Percentiles rank a stretch among this genome's conserved stretches.
Evolutionary conservation across 2,113 vertebrate species (phyloP).

Genomic region (Arenaria interpres): DNA sequence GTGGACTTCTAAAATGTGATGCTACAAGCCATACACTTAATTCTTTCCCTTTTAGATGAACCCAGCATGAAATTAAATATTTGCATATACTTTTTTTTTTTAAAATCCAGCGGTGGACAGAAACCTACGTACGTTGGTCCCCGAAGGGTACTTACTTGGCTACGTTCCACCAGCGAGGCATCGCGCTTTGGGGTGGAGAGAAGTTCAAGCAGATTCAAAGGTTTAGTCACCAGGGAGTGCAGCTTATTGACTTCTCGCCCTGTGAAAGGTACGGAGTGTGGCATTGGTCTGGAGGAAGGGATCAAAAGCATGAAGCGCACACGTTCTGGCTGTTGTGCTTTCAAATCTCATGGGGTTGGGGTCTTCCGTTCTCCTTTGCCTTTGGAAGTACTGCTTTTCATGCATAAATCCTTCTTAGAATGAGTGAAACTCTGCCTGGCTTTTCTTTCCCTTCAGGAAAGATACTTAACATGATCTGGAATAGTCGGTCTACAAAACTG

Average conservation of each 20-base stretch:
- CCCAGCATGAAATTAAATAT: background rate
- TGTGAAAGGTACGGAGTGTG: constrained; percentile 88
- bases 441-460: background rate
- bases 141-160: constrained; percentile 96
- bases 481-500: background rate
- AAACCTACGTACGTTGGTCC: constrained; percentile 97
- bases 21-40: fast-evolving
- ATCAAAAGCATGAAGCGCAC: background rate
- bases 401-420: background rate
- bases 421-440: background rate
- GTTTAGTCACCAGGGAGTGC: constrained; percentile 95
- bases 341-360: background rate
- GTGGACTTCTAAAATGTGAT: background rate
- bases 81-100: background rate
- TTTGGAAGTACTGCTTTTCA: background rate
- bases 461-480: background rate
- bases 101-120: constrained; percentile 89
- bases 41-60: background rate
- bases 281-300: background rate
- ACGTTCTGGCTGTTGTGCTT: background rate
- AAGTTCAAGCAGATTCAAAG: constrained; percentile 99
- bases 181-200: constrained; percentile 98
- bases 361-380: background rate
- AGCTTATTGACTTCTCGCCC: constrained; percentile 97
- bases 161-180: constrained; percentile 95